Evolutionary conservation across 2,888 invertebrate genomes (phyloP).

Genomic region (Ichneumoninae sp.): DNA sequence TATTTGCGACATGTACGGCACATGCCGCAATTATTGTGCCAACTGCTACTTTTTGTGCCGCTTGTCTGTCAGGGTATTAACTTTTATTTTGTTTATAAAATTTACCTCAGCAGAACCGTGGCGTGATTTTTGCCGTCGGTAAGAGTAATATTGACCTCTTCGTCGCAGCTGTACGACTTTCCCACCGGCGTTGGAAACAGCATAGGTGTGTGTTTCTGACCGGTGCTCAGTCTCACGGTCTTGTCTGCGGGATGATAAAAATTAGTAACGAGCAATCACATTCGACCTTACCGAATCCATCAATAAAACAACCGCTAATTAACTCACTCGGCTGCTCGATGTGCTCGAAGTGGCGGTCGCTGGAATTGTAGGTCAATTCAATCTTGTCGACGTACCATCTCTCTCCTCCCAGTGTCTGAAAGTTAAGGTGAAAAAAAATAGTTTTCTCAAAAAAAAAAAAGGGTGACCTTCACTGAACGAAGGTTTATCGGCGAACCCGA

Average conservation of each 20-base stretch:
- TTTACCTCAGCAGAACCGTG: constrained; percentile 78
- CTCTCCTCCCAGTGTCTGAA: constrained; percentile 94
- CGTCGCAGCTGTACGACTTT: constrained; percentile 91
- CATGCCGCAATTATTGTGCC: no score
- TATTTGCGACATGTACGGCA: no score
- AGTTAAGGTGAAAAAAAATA: constrained; percentile 61
- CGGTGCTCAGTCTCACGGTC: constrained; percentile 87
- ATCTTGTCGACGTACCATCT: constrained; percentile 94
- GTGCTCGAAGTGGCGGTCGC: constrained; percentile 85
- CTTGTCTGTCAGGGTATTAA: no score
- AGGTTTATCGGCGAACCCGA: not conserved
- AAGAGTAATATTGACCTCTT: constrained; percentile 88
- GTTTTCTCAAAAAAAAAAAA: not conserved
- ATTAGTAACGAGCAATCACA: constrained; percentile 4
- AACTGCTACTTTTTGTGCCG: no score
- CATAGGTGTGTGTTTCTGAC: constrained; percentile 86
- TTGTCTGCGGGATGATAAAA: constrained; percentile 74
- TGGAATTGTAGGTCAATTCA: constrained; percentile 90
- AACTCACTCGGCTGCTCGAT: constrained; percentile 84
- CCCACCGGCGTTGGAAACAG: constrained; percentile 95
- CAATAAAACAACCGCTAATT: not conserved
- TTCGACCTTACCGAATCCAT: not conserved
- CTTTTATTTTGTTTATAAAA: not conserved
- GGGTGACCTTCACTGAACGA: not conserved
- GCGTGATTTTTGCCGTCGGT: constrained; percentile 83